Conservation (phyloP, 2,888 invertebrate genomes). For the Leptinotarsa juncta region DNA sequence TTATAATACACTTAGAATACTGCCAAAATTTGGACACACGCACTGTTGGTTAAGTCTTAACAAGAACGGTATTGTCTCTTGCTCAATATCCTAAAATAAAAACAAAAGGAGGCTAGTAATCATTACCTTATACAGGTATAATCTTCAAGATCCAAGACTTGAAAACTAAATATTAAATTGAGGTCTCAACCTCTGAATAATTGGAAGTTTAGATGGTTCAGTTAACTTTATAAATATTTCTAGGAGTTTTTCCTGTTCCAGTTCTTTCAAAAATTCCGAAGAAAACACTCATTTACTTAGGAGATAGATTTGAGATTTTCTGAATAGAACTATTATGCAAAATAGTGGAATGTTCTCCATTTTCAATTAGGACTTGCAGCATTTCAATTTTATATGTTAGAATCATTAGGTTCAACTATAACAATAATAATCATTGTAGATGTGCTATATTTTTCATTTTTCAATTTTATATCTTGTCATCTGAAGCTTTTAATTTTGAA, state of each 20-base stretch:
- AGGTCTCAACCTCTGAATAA: slow-evolving; percentile 2
- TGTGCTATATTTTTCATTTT: slow-evolving; percentile 1
- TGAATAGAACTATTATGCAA: background rate
- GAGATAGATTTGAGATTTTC: background rate
- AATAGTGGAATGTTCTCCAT: background rate
- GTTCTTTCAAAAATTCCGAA: background rate
- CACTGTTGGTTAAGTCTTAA: slow-evolving; percentile 20
- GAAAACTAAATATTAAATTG: background rate
- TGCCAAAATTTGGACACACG: slow-evolving; percentile 14
- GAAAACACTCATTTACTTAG: background rate
- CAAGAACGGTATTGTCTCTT: slow-evolving; percentile 19
- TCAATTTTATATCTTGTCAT: background rate
- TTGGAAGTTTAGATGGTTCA: slow-evolving; percentile 8
- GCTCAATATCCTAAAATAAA: slow-evolving; percentile 21
- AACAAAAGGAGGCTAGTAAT: slow-evolving; percentile 12
- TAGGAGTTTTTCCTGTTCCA: background rate
- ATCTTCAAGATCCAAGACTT: background rate
- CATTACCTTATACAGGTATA: background rate
- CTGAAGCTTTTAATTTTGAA: background rate
- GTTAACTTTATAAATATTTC: background rate
- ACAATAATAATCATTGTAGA: background rate
- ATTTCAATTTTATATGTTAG: background rate
- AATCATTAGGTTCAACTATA: background rate
- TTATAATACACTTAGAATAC: slow-evolving; percentile 14
- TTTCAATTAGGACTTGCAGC: slow-evolving; percentile 17